Evolutionary conservation across 2,888 invertebrate species (phyloP).

Genomic region (Drosophila siamana): DNA sequence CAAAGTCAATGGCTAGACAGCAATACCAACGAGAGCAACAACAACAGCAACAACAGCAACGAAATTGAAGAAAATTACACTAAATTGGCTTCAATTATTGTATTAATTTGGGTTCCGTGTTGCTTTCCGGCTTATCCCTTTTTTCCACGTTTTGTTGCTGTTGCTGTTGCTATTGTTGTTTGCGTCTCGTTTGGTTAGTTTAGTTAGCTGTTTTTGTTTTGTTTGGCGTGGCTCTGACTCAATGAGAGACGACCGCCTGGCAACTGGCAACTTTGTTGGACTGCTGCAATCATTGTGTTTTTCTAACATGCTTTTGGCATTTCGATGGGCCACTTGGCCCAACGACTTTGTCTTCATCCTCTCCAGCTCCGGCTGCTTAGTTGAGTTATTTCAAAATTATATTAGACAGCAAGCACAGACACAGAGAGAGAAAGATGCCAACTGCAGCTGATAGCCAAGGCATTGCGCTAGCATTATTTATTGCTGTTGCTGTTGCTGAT

Average conservation of each 20-base stretch:
- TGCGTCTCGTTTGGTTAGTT: constrained; percentile 46
- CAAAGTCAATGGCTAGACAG: constrained; percentile 75
- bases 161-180: constrained; percentile 26
- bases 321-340: constrained; percentile 68
- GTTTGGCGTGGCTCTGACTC: constrained; percentile 33
- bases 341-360: constrained; percentile 24
- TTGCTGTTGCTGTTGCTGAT: constrained; percentile 25
- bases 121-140: constrained; percentile 84
- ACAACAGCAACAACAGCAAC: constrained; percentile 45
- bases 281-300: constrained; percentile 73
- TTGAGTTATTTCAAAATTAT: constrained; percentile 79
- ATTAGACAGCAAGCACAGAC: constrained; percentile 62
- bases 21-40: constrained; percentile 50
- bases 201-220: constrained; percentile 29
- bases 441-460: constrained; percentile 44
- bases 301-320: constrained; percentile 76
- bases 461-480: constrained; percentile 53
- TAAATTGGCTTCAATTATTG: constrained; percentile 85
- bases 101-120: constrained; percentile 85
- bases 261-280: constrained; percentile 28
- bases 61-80: constrained; percentile 84
- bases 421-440: constrained; percentile 30
- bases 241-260: constrained; percentile 8
- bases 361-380: too few relatives aligned
- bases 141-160: constrained; percentile 42